Evolutionary conservation across 2,797 vertebrate species (phyloP).

Genomic region (Eulemur albifrons): DNA sequence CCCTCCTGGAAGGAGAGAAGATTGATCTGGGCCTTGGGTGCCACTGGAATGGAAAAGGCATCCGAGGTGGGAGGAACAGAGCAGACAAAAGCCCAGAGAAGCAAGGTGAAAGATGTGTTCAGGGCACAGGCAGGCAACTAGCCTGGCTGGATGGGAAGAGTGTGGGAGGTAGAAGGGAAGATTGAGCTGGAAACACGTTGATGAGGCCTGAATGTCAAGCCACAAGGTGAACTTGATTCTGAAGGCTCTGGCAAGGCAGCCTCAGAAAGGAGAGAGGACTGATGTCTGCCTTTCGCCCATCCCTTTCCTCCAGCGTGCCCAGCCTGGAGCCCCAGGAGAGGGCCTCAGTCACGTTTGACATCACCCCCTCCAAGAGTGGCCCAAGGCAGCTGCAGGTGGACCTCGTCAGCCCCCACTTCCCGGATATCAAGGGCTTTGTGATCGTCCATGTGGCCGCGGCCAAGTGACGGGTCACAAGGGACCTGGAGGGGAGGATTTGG

Average conservation of each 20-base stretch:
- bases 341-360: conserved; percentile 78
- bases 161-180: no score
- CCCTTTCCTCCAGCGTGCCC: conserved; percentile 77
- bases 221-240: background rate
- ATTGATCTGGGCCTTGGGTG: background rate
- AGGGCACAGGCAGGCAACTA: background rate
- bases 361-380: conserved; percentile 84
- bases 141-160: background rate
- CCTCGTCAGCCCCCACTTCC: conserved; percentile 81
- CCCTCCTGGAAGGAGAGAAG: background rate
- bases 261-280: background rate
- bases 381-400: conserved; percentile 84
- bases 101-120: background rate
- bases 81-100: background rate
- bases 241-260: background rate
- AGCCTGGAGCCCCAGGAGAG: conserved; percentile 79
- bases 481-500: background rate
- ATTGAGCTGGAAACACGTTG: background rate
- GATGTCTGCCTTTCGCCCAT: background rate
- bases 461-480: conserved; percentile 26
- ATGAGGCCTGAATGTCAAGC: background rate
- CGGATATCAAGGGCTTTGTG: conserved; percentile 84
- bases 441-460: conserved; percentile 63
- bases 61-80: background rate
- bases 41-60: background rate